Evolutionary conservation across 2,113 vertebrate species (phyloP), one percentile per base, ranked within the genome.

Genomic region (Marmota flaviventris): DNA sequence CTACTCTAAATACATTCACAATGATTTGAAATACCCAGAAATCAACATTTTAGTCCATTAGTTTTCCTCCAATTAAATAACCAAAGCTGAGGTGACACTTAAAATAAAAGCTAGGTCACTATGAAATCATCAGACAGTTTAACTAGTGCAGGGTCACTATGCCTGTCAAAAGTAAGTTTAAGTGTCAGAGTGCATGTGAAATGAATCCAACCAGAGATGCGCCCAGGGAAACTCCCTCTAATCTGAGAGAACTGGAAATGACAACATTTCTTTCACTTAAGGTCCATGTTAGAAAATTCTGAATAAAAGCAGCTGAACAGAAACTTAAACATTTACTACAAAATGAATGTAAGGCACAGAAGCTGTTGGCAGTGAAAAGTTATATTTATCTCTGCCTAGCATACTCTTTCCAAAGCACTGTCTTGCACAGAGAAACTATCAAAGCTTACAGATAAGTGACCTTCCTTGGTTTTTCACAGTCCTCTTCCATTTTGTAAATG

Each of bases 21-120:
- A 65, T 39, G 48, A 79, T 78, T 70, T 70, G 14, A 84, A 83
- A 78, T 56, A 96, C 10, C 56, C 27, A 87, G 48, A 95, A 88
- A 85, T n/a, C 84, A 91, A 14, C 51, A 96, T 76, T 91, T 93
- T 70, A n/a, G 32, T 70, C 17, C 56, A 93, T 89, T 45, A 70
- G n/a, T 51, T 67, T 42, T 17, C 0, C 17, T 32, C 29, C 34
- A 86, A 10, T 84, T 90, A 96, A 93, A 32, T 27, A 91, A 45
- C 16, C 63, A 96, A 85, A 79, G 58, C 29, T 9, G 37, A 79
- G 34, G 17, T 90, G 53, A 86, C 29, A 88, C 39, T 82, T 89
- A 81, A 92, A 65, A 69, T 89, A 81, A 48, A 89, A 81, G 42
- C 65, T 65, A 32, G 70, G 72, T 56, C 34, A 90, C 45, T 69